Conservation (phyloP, 2,113 vertebrate genomes). For the Microcebus griseorufus region DNA sequence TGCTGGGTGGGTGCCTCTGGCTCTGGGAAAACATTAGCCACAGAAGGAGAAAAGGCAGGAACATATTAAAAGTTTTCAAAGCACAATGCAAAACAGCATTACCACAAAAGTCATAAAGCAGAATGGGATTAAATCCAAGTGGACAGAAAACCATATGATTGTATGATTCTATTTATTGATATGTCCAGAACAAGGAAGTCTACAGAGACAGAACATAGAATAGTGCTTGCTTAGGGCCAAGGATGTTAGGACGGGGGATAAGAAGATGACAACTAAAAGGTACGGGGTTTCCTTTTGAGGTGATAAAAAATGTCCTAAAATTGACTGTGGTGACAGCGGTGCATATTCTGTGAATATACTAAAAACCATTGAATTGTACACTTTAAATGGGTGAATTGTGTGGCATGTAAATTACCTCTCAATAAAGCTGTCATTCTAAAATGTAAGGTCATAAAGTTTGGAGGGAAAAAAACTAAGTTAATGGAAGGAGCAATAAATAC, state of each 20-base stretch:
- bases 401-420: constrained; percentile 36
- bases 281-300: neutral
- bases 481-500: constrained; percentile 26
- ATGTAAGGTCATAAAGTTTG: constrained; percentile 43
- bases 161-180: neutral
- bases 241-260: neutral
- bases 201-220: neutral
- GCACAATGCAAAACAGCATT: neutral
- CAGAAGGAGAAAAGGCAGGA: neutral
- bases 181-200: neutral
- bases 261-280: neutral
- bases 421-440: constrained; percentile 55
- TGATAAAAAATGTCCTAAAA: constrained; percentile 52
- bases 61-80: neutral
- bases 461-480: constrained; percentile 20
- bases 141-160: neutral
- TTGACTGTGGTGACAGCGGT: neutral
- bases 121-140: neutral
- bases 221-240: neutral
- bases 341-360: neutral
- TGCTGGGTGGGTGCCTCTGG: neutral
- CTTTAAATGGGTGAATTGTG: constrained; percentile 37
- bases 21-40: neutral
- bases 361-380: neutral
- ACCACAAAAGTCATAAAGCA: neutral